These are phyloP conservation scores for Caenorhabditis sulstoni DNA, from an alignment of 2,888 invertebrate genomes.

Conservation along the genomic window DNA sequence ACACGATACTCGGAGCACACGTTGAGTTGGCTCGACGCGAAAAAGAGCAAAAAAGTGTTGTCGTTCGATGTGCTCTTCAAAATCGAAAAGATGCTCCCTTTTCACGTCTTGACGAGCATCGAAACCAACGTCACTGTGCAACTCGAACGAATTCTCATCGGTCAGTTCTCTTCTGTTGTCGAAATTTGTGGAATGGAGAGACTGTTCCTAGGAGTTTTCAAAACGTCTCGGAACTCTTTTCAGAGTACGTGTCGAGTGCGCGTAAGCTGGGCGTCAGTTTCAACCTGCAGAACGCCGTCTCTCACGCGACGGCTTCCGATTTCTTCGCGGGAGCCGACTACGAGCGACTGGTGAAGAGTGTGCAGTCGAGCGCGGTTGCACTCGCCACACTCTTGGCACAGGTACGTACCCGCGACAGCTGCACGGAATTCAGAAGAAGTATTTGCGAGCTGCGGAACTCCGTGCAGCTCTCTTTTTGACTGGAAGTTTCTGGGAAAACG, in stretches of 20 bases:
- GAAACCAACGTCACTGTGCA: conserved; percentile 33
- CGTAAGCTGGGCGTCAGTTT: conserved; percentile 32
- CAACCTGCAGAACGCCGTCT: conserved; percentile 33
- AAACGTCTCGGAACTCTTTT: neutral
- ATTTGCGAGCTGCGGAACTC: no score
- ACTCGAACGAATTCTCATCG: conserved; percentile 29
- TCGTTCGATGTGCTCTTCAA: conserved; percentile 24
- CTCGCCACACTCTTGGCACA: conserved; percentile 30
- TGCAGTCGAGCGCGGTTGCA: conserved; percentile 6
- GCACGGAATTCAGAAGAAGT: no score
- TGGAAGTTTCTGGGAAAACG: no score
- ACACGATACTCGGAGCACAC: conserved; percentile 46
- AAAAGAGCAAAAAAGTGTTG: conserved; percentile 24
- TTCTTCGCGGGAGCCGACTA: conserved; percentile 23
- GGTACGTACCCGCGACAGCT: no score
- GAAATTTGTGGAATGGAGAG: no score
- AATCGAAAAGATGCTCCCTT: conserved; percentile 43
- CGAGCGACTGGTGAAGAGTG: conserved; percentile 39
- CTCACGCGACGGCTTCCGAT: conserved; percentile 13
- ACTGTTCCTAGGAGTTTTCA: no score
- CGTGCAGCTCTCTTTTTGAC: no score
- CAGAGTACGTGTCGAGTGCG: conserved; percentile 31
- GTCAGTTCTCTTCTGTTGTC: conserved; percentile 1
- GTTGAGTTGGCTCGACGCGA: conserved; percentile 61
- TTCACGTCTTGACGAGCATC: conserved; percentile 38